These are phyloP conservation scores for Theristicus caerulescens DNA, from an alignment of 2,113 vertebrate genomes.

Conservation along the genomic window DNA sequence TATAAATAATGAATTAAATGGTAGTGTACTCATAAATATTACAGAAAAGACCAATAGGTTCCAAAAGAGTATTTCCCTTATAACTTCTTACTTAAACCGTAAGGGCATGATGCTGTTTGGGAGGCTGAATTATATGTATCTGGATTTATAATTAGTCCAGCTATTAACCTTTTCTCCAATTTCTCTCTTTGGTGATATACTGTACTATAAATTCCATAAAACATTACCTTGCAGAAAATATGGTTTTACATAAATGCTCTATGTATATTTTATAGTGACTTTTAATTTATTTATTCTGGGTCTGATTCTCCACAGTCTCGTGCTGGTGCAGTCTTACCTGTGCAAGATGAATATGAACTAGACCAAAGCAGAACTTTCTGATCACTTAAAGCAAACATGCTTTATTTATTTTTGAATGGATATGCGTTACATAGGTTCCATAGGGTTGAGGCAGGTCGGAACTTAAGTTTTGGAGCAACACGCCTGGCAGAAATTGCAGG, in stretches of 20 bases:
- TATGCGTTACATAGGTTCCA: background rate
- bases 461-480: background rate
- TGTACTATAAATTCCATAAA: conserved; percentile 16
- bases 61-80: conserved; percentile 45
- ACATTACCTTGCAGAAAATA: conserved; percentile 17
- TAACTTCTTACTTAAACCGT: conserved; percentile 22
- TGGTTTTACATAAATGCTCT: conserved; percentile 6
- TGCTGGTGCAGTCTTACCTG: background rate
- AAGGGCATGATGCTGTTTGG: conserved; percentile 34
- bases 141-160: conserved; percentile 65
- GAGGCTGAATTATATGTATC: conserved; percentile 60
- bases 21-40: conserved; percentile 66
- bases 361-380: background rate
- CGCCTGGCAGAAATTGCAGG: background rate
- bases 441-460: background rate
- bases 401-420: background rate
- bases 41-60: conserved; percentile 49
- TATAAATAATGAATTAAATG: conserved; percentile 72
- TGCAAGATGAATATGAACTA: background rate
- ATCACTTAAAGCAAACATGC: background rate
- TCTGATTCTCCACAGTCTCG: background rate
- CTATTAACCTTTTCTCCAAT: conserved; percentile 55
- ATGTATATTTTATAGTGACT: conserved; percentile 31
- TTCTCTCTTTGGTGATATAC: conserved; percentile 46
- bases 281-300: conserved; percentile 8